phyloP scores from a whole-genome alignment of 2,888 invertebrate genomes.

The Erebia palarica region DNA sequence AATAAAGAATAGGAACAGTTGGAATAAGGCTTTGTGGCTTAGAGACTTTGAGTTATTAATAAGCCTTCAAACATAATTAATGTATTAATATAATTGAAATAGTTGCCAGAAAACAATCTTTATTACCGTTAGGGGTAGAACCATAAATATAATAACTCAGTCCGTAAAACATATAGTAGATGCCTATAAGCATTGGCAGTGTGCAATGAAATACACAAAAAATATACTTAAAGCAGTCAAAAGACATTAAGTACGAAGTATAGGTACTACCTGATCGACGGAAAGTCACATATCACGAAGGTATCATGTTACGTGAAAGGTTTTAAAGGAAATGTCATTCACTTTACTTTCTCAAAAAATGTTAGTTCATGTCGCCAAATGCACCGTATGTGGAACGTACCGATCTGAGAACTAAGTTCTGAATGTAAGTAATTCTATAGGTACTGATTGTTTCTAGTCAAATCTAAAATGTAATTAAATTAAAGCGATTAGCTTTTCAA shows the following conservation, averaged over 20 bases:
- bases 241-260: too few relatives aligned
- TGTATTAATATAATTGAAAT: too few relatives aligned
- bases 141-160: too few relatives aligned
- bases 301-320: not conserved
- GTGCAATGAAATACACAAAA: too few relatives aligned
- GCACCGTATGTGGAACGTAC: constrained; percentile 1
- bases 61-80: too few relatives aligned
- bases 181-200: too few relatives aligned
- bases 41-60: not conserved
- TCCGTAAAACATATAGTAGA: too few relatives aligned
- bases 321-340: not conserved
- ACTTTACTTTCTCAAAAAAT: constrained; percentile 5
- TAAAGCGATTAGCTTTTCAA: constrained; percentile 55
- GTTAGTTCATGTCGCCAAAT: not conserved
- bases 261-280: not conserved
- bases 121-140: too few relatives aligned
- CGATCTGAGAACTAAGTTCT: constrained; percentile 17
- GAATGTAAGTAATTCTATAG: constrained; percentile 43
- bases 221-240: too few relatives aligned
- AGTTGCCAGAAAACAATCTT: too few relatives aligned
- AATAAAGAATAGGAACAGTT: not conserved
- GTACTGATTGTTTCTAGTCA: constrained; percentile 77
- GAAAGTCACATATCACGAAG: too few relatives aligned
- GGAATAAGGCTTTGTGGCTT: not conserved
- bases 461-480: constrained; percentile 64